Evolutionary conservation across 2,797 vertebrate species (phyloP), one percentile per base, ranked within the genome.

Genomic region (Xiphophorus birchmanni): DNA sequence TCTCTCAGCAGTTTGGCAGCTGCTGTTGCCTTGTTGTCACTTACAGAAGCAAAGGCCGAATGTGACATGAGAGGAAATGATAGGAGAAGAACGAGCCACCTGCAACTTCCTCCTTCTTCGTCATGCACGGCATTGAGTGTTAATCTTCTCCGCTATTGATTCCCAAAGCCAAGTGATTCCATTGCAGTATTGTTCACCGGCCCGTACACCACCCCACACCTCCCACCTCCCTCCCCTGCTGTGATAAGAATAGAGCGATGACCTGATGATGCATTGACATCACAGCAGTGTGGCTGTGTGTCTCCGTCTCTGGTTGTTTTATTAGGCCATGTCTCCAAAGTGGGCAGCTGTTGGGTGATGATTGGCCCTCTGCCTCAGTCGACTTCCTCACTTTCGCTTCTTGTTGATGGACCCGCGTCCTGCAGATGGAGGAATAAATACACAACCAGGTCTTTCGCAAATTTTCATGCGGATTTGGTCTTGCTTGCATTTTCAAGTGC

Each of bases 261-360:
- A 93, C 89, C 90, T 50, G 84, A 84, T 84, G 90, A 82, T 87
- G 86, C 85, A 13, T 85, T 75, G 48, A 74, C 85, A 84, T 87
- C 77, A 18, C 79, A 71, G 60, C 0, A 52, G 26, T 65, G 48
- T 75, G 73, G 40, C 67, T 60, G 13, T 74, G 18, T 67, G 83
- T 78, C 80, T 90, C 82, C 71, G 76, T 88, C 80, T 85, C 76
- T 54, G 89, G 78, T 84, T 87, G 91, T 84, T 91, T 94, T 93
- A 93, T 82, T 92, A 92, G 92, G 89, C 88, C 92, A 80, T 5
- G 83, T 94, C 93, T 92, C 89, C 2, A 84, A 84, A 92, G 93
- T 93, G 82, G 89, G 88, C 89, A 93, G 88, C 89, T 91, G 92
- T 82, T 83, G 84, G 81, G 48, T 29, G 78, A 84, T 91, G 92